Evolutionary conservation across 64 coral and sea anemone genomes (phyloP), one percentile per base, ranked within the genome.

Genomic region (Stichodactyla helianthus): DNA sequence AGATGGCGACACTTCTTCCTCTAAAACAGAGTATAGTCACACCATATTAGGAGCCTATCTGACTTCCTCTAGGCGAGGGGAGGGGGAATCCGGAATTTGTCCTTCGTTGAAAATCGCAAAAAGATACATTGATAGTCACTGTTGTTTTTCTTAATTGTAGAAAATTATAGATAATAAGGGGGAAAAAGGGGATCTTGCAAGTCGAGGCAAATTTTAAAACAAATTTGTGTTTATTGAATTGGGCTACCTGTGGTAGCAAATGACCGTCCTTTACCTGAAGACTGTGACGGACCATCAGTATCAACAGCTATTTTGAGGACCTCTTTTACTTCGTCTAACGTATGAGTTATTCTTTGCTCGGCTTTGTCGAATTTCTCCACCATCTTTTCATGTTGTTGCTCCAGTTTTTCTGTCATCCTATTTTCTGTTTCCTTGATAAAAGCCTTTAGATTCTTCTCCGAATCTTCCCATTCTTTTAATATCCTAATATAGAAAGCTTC

Each of bases 381-480:
- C 50, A 86, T 64, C 35, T 25, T 20, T 50, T 65, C 11, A 44
- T 59, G 23, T 10, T 26, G 7, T 50, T 70, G 50, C 35, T 67
- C 54, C 10, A 64, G 23, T 52, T 86, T 65, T 23, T 65, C 62
- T 10, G 26, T 74, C 67, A 55, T n/a, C 10, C 53, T 87, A 18
- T 76, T 20, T 76, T 89, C 81, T 11, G 81, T 60, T 52, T 89
- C 80, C 26, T 89, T 79, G 35, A 89, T 62, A 22, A 23, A 55
- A 8, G 54, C 61, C 26, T 71, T 74, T 26, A 89, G 67, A 19
- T 13, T 44, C 19, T 58, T 71, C 12, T 85, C 89, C 35, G 59
- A 70, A 22, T 85, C 57, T 71, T 90, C 31, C 89, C 89, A 90
- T 55, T 85, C 64, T 77, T 86, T 51, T n/a, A 90, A 56, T 23